Evolutionary conservation across 2,113 vertebrate genomes (phyloP).

Genomic region (Bucco capensis): DNA sequence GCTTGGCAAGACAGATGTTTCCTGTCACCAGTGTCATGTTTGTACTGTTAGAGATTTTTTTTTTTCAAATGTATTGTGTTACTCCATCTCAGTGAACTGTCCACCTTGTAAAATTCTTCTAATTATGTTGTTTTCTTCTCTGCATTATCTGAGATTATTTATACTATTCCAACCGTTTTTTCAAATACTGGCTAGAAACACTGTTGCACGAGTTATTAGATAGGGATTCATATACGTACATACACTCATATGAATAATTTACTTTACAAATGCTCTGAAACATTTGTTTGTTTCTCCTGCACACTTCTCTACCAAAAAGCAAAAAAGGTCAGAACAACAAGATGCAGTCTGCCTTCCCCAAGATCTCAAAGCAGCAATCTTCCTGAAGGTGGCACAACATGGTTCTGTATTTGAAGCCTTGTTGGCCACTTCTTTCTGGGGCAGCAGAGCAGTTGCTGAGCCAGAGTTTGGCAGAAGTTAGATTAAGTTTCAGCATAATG

Average conservation of each 20-base stretch:
- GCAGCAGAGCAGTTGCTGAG: background rate
- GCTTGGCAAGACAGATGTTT: conserved; percentile 67
- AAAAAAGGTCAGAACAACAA: background rate
- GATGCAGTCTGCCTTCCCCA: background rate
- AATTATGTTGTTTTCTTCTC: conserved; percentile 71
- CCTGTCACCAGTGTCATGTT: conserved; percentile 50
- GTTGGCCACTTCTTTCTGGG: background rate
- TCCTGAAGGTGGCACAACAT: background rate
- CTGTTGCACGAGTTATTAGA: conserved; percentile 58
- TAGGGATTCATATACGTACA: background rate
- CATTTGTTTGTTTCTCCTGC: background rate
- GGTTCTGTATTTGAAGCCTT: background rate
- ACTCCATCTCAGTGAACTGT: conserved; percentile 62
- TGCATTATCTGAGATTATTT: conserved; percentile 72
- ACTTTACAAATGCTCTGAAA: conserved; percentile 58
- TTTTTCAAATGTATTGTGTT: conserved; percentile 61
- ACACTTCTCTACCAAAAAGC: background rate
- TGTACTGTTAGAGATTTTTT: conserved; percentile 50
- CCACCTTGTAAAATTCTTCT: conserved; percentile 72
- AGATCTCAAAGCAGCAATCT: background rate
- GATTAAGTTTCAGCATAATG: conserved; percentile 71
- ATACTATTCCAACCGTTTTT: conserved; percentile 68
- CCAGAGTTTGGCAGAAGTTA: conserved; percentile 31
- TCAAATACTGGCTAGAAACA: conserved; percentile 63
- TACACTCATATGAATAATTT: background rate